Evolutionary conservation across 2,113 vertebrate genomes (phyloP), one percentile per base, ranked within the genome.

Genomic region (Tapirus terrestris): DNA sequence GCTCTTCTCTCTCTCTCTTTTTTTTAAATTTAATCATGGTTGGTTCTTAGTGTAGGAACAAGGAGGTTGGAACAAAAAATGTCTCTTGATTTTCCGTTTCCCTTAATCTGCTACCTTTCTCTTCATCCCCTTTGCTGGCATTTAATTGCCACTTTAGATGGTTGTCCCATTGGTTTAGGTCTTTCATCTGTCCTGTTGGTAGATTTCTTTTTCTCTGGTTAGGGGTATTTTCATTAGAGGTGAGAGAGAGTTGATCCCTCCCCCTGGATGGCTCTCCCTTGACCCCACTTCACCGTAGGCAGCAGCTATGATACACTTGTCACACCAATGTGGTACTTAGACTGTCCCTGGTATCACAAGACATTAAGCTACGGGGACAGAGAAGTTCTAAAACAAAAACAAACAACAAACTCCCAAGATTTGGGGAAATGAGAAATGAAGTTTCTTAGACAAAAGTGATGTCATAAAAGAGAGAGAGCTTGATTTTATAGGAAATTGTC

Each of bases 391-490:
- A 70, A 18, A 18, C 70, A 43, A 61, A 61, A 6, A 73, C 33
- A 73, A 33, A 33, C 11, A 56, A n/a, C 11, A 53, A 53, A 53
- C 51, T 1, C 11, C 58, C 45, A 70, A 39, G 29, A 95, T 79
- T 89, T 33, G 39, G 8, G 9, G 11, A 98, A 96, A 61, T 92
- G 88, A 21, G 73, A 51, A 0, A 14, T 0, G 1, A 96, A n/a
- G 60, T 13, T 96, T 84, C 29, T 67, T 73, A 75, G 82, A 48
- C 36, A 58, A 89, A 80, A 92, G 25, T 80, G 23, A 92, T 76
- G 48, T 96, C 97, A 72, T 56, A 10, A 60, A 84, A 73, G 6
- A 68, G 36, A 39, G 8, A 43, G 1, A 67, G 14, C 25, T 76
- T 92, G 63, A 51, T 76, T 88, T 80, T 89, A 51, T 10, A 88